phyloP scores from a whole-genome alignment of 53 echinoderm and acorn worm genomes.

The Echinarachnius parma region DNA sequence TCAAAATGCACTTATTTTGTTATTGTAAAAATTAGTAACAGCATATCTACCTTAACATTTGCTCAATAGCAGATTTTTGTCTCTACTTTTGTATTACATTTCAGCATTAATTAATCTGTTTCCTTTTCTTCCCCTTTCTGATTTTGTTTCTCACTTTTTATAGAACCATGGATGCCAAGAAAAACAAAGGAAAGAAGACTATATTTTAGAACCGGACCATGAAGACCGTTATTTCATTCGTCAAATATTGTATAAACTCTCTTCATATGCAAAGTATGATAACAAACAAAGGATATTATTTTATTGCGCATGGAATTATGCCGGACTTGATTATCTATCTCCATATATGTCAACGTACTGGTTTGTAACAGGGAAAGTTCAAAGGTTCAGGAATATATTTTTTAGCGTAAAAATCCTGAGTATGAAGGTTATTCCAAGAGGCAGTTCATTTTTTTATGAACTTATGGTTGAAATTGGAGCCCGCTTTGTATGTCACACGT shows the following conservation, averaged over 20 bases:
- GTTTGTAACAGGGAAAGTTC: no score
- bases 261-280: neutral
- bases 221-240: conserved; percentile 8
- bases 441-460: no score
- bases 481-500: no score
- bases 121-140: neutral
- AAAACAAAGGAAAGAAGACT: conserved; percentile 37
- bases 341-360: no score
- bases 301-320: no score
- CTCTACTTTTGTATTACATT: neutral
- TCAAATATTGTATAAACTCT: neutral
- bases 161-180: conserved; percentile 38
- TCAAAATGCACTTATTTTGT: neutral
- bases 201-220: conserved; percentile 20
- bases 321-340: no score
- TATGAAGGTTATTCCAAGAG: no score
- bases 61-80: neutral
- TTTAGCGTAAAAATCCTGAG: no score
- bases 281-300: neutral
- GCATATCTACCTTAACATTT: neutral
- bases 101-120: neutral
- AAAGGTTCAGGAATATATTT: no score
- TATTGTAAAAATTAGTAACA: neutral
- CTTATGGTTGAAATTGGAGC: no score
- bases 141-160: neutral